Evolutionary conservation across 2,113 vertebrate species (phyloP).

Genomic region (Ploceus nigricollis): DNA sequence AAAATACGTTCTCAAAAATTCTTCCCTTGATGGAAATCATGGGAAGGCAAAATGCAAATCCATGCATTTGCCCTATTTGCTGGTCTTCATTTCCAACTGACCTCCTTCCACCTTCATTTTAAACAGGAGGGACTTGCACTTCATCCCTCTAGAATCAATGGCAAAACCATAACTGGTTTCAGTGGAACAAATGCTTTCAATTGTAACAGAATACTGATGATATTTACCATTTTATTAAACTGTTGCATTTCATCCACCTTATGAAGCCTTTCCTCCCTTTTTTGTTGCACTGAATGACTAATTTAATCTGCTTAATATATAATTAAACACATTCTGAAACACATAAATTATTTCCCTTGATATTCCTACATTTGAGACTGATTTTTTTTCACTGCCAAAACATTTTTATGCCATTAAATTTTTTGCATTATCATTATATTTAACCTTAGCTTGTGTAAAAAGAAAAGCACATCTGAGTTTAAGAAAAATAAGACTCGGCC

Average conservation of each 20-base stretch:
- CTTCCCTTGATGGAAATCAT: not conserved
- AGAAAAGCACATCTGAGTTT: not conserved
- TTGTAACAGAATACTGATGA: not conserved
- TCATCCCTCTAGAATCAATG: not conserved
- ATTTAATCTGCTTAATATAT: not conserved
- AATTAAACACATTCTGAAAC: slow-evolving; percentile 15
- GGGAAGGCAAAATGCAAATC: not conserved
- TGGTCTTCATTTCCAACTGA: not conserved
- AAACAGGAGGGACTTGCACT: not conserved
- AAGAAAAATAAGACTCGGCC: not conserved
- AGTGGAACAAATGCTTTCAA: not conserved
- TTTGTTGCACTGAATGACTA: not conserved
- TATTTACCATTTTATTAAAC: not conserved
- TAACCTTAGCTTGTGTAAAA: not conserved
- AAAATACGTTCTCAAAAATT: not conserved
- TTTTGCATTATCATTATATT: not conserved
- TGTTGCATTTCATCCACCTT: not conserved
- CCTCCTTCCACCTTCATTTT: not conserved
- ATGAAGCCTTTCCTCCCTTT: not conserved
- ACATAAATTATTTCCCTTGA: not conserved
- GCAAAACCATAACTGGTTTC: not conserved
- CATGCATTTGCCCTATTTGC: not conserved
- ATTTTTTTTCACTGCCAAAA: not conserved
- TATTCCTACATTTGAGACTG: not conserved
- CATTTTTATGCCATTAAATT: not conserved